A percentile compares a stretch with the other conserved stretches of the same genome.
Evolutionary conservation across 2,888 invertebrate genomes (phyloP).

Genomic region (Elysia crispata): DNA sequence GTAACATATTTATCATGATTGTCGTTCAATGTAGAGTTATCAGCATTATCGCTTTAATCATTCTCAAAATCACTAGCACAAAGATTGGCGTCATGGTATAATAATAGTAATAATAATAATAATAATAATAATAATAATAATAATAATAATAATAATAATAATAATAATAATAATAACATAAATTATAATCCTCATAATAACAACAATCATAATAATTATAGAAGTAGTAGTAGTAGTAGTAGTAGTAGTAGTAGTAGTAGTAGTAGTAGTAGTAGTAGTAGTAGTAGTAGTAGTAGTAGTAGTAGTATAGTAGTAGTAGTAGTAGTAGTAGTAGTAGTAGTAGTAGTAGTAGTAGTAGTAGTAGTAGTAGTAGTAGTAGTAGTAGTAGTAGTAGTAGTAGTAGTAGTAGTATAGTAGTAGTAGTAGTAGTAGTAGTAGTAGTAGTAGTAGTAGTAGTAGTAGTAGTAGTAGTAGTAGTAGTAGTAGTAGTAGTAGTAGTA

Average conservation of each 20-base stretch:
- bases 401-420: too few relatives aligned
- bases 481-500: conserved; percentile 33
- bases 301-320: neutral
- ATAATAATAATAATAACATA: conserved; percentile 14
- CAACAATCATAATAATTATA: conserved; percentile 17
- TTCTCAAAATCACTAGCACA: neutral
- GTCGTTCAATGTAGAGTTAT: too few relatives aligned
- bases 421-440: conserved; percentile 43
- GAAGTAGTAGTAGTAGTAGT: neutral
- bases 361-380: conserved; percentile 45
- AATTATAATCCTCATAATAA: conserved; percentile 16
- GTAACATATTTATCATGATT: neutral
- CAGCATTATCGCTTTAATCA: neutral
- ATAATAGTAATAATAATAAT: conserved; percentile 6
- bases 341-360: conserved; percentile 36
- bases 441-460: conserved; percentile 45
- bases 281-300: conserved; percentile 1
- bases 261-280: conserved; percentile 11
- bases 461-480: conserved; percentile 35
- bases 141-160: conserved; percentile 7
- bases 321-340: neutral
- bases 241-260: conserved; percentile 6
- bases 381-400: conserved; percentile 46
- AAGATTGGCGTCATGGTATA: neutral
- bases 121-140: conserved; percentile 9